A percentile compares a stretch with the other conserved stretches of the same genome.
These are phyloP conservation scores for Spinus pinus DNA, from an alignment of 2,797 vertebrate species.

Conservation along the genomic window DNA sequence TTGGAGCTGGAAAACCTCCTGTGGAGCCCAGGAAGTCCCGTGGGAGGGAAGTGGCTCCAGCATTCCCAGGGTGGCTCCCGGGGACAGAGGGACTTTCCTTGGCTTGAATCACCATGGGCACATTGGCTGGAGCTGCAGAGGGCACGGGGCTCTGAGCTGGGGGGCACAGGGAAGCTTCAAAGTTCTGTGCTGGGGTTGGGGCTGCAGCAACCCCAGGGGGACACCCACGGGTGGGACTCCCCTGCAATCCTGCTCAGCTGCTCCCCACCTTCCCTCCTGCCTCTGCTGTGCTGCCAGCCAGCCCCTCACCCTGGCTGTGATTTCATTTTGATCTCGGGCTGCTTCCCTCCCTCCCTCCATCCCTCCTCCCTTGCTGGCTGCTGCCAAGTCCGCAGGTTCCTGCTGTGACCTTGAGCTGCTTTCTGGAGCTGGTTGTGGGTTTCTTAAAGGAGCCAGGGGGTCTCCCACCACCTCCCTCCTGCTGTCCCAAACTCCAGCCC, in stretches of 20 bases:
- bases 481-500: neutral
- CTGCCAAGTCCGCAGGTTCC: constrained; percentile 71
- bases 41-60: neutral
- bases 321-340: neutral
- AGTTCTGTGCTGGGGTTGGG: neutral
- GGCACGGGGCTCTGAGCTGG: neutral
- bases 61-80: neutral
- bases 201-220: neutral
- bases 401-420: constrained; percentile 68
- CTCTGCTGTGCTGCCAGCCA: fast-evolving
- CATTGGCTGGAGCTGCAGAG: neutral
- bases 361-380: constrained; percentile 7
- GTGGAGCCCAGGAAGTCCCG: neutral
- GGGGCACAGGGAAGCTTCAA: fast-evolving
- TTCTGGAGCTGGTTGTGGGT: constrained; percentile 16
- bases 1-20: neutral
- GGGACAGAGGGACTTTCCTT: neutral
- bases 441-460: constrained; percentile 61
- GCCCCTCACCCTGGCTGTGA: neutral
- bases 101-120: fast-evolving
- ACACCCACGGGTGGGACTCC: neutral
- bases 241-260: neutral
- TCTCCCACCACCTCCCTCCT: neutral
- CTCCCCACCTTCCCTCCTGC: neutral
- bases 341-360: neutral